Conservation (phyloP, 1,140 invertebrate species). For the Orchesella cincta region DNA sequence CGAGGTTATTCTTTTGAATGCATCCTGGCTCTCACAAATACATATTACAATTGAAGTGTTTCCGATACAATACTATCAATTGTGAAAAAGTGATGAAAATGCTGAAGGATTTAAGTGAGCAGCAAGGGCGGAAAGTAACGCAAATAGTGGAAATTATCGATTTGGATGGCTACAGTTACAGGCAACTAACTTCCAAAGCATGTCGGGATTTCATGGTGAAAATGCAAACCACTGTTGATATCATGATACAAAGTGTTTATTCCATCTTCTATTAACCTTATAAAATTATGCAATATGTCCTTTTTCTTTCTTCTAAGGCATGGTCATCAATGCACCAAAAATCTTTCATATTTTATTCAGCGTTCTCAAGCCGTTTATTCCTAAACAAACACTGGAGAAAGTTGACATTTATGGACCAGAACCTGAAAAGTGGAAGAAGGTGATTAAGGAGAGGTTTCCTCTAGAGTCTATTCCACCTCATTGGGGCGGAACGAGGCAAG, state of each 20-base stretch:
- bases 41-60: no score
- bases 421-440: conserved; percentile 26
- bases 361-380: conserved; percentile 16
- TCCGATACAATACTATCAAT: background rate
- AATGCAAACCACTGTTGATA: conserved; percentile 6
- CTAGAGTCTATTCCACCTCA: conserved; percentile 1
- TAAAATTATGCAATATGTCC: no score
- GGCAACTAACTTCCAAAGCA: background rate
- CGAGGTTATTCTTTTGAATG: no score
- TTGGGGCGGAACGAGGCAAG: conserved; percentile 20
- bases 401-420: conserved; percentile 28
- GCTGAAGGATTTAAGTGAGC: background rate
- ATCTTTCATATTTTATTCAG: conserved; percentile 11
- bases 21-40: no score
- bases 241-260: background rate
- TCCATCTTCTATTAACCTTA: no score
- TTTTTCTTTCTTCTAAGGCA: no score
- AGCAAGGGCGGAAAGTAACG: conserved; percentile 8
- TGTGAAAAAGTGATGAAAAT: background rate
- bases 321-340: conserved; percentile 23
- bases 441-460: background rate
- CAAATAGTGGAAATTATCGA: conserved; percentile 25
- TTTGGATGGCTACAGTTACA: conserved; percentile 8
- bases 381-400: conserved; percentile 23
- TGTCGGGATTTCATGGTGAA: conserved; percentile 2